Evolutionary conservation across 2,888 invertebrate genomes (phyloP).

Genomic region (Sialis lutaria): DNA sequence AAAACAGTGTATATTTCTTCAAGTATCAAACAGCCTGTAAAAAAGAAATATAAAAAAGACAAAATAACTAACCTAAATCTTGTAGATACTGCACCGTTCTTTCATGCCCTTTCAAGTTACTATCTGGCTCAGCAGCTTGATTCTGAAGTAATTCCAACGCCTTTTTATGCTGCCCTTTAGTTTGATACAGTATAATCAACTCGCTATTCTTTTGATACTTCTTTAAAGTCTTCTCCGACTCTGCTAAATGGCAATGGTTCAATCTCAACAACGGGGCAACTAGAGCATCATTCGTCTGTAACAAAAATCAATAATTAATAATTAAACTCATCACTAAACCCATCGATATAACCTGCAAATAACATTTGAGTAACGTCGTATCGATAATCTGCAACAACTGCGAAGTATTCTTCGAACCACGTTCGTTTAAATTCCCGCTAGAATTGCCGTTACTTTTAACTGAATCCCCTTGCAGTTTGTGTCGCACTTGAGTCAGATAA

Average conservation of each 20-base stretch:
- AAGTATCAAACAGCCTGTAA: too few relatives aligned
- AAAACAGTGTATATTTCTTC: too few relatives aligned
- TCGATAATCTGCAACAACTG: slow-evolving; percentile 83
- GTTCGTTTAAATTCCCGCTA: slow-evolving; percentile 23
- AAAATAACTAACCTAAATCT: slow-evolving; percentile 46
- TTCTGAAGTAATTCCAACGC: slow-evolving; percentile 76
- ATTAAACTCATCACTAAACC: too few relatives aligned
- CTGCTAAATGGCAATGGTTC: slow-evolving; percentile 85
- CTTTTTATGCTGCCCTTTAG: slow-evolving; percentile 80
- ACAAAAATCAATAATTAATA: slow-evolving; percentile 10
- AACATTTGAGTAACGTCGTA: slow-evolving; percentile 92
- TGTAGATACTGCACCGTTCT: slow-evolving; percentile 84
- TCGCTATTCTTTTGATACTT: slow-evolving; percentile 82
- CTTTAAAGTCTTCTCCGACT: slow-evolving; percentile 77
- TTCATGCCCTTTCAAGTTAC: slow-evolving; percentile 61
- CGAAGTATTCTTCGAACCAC: slow-evolving; percentile 33
- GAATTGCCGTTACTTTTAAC: slow-evolving; percentile 20
- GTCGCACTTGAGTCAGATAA: slow-evolving; percentile 66
- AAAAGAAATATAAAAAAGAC: neutral
- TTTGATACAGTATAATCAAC: slow-evolving; percentile 87
- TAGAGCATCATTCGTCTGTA: slow-evolving; percentile 84
- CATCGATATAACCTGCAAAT: too few relatives aligned
- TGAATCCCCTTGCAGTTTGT: slow-evolving; percentile 28
- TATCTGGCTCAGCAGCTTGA: slow-evolving; percentile 56
- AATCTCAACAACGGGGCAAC: slow-evolving; percentile 80